Evolutionary conservation across 2,888 invertebrate species (phyloP).

Genomic region (Biston betularia): DNA sequence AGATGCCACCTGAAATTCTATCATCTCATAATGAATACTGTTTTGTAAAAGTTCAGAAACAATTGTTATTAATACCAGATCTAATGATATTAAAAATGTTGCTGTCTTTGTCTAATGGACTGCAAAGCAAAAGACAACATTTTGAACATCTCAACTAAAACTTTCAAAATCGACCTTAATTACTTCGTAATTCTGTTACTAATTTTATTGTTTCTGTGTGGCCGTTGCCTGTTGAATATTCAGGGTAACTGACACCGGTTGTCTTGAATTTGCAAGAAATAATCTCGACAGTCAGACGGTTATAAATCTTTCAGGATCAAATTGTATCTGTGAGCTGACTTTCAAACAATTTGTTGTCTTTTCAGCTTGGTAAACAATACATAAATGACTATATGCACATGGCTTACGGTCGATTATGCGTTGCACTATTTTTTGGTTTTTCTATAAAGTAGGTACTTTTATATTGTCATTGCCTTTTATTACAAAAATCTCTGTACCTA

Average conservation of each 20-base stretch:
- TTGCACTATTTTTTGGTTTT: neutral
- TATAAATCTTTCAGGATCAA: conserved; percentile 66
- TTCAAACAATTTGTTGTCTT: conserved; percentile 16
- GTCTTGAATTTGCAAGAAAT: conserved; percentile 74
- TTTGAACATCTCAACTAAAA: no score
- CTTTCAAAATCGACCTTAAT: no score
- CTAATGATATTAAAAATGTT: no score
- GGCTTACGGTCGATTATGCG: neutral
- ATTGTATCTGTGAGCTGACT: conserved; percentile 35
- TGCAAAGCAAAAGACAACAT: no score
- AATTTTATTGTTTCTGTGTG: conserved; percentile 26
- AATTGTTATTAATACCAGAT: no score
- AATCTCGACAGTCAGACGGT: conserved; percentile 62
- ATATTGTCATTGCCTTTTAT: no score
- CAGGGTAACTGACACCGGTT: conserved; percentile 69
- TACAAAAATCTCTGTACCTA: no score
- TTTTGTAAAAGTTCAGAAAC: no score
- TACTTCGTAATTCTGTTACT: conserved; percentile 1
- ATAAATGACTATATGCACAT: neutral
- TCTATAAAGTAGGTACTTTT: neutral
- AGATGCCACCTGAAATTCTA: no score
- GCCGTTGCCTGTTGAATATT: conserved; percentile 73
- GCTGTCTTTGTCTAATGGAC: no score
- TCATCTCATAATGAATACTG: no score
- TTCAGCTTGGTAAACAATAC: neutral